Base-by-base conservation (phyloP, 2,888 invertebrate genomes). In the Boloria selene region DNA sequence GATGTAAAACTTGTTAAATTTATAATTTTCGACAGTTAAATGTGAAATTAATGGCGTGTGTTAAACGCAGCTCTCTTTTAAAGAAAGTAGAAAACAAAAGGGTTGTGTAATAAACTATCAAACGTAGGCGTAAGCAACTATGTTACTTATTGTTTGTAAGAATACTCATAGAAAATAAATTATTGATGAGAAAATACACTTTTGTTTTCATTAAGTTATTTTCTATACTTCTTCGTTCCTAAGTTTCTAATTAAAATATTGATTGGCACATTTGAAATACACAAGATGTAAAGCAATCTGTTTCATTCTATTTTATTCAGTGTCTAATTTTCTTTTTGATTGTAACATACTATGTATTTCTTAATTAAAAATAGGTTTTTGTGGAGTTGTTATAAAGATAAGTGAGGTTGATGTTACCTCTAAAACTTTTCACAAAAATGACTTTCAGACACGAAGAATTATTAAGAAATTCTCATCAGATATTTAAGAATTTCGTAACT, bases 31-130 rank as follows among this genome's bases (percentile, higher is more conserved):
- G 52, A 53, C 66, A 60, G 67, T 64, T 58, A 69, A 61, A 45
- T 51, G 51, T 49, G 38, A 63, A 65, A 55, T 17, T 68, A 65
- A 55, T 44, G 16, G 51, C 7, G 61, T 58, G 42, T 59, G 22
- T 17, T 58, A 13, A 31, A 42, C n/a, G n/a, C 38, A 51, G 81
- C 80, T 77, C 76, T 79, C 74, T 79, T 79, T 79, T 76, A 70
- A 67, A 72, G 79, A 72, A 78, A 79, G 89, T 90, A 88, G 87
- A 77, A 80, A 85, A 84, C 74, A 82, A 87, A 88, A 88, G 82
- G 90, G 90, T 90, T 90, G 90, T 90, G 90, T 90, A 87, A 84
- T 85, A 82, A 87, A 87, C 82, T 90, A 90, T 90, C 87, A 89
- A 83, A 75, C 78, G 85, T 90, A 89, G 87, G 78, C 79, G 84